Percentiles rank a stretch among this genome's conserved stretches.
Evolutionary conservation across 2,888 invertebrate genomes (phyloP).

Genomic region (Drosophila tripunctata): DNA sequence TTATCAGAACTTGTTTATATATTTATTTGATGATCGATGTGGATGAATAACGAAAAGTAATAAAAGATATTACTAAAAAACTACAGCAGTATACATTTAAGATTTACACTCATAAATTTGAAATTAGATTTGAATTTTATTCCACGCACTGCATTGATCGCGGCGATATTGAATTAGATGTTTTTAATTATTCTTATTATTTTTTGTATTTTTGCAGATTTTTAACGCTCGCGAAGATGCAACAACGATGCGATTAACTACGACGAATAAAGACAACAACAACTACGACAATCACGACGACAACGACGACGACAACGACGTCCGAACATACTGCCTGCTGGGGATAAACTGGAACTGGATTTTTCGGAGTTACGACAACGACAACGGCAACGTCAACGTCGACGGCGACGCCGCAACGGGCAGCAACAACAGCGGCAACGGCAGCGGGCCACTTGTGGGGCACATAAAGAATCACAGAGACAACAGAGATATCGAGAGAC

Average conservation of each 20-base stretch:
- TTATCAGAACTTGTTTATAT: not conserved
- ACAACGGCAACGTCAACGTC: constrained; percentile 7
- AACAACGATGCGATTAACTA: constrained; percentile 39
- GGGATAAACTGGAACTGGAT: constrained; percentile 84
- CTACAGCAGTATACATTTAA: constrained; percentile 7
- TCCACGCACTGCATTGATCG: constrained; percentile 15
- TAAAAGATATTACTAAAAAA: constrained; percentile 16
- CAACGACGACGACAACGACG: constrained; percentile 68
- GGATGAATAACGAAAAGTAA: constrained; percentile 33
- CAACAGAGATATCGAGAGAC: constrained; percentile 58
- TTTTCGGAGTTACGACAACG: constrained; percentile 74
- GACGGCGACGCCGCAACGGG: constrained; percentile 13
- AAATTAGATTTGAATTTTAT: constrained; percentile 1
- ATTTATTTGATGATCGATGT: constrained; percentile 3
- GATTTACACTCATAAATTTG: constrained; percentile 1
- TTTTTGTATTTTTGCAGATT: constrained; percentile 1
- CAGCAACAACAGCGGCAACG: constrained; percentile 23
- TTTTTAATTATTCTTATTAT: not conserved
- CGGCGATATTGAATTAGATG: constrained; percentile 3
- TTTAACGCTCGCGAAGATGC: constrained; percentile 21
- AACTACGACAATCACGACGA: constrained; percentile 33
- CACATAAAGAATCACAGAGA: constrained; percentile 66
- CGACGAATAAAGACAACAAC: constrained; percentile 26
- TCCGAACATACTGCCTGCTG: constrained; percentile 84
- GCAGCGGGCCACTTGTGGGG: constrained; percentile 55